Evolutionary conservation across 30 jellyfish, hydroid and myxozoan species (phyloP).

Genomic region (Turritopsis rubra): DNA sequence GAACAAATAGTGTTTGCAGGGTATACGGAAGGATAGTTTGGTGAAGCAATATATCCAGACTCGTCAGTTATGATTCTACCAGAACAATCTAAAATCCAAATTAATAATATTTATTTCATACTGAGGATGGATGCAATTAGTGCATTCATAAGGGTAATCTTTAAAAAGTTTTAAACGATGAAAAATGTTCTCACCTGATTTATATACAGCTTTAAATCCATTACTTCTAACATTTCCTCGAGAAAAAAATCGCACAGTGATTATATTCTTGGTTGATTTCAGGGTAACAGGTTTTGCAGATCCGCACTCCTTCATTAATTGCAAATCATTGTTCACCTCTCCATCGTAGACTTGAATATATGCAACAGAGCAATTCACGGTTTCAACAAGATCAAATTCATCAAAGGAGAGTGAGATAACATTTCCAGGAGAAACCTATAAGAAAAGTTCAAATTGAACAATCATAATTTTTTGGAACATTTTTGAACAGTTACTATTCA

Average conservation of each 20-base stretch:
- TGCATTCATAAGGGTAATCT: no score
- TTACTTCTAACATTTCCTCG: conserved; percentile 26
- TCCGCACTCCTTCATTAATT: conserved; percentile 39
- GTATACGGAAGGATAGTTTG: conserved; percentile 67
- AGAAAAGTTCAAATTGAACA: neutral
- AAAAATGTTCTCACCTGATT: conserved; percentile 28
- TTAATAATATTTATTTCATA: neutral
- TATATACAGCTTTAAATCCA: conserved; percentile 52
- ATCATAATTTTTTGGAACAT: no score
- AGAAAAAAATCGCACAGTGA: conserved; percentile 50
- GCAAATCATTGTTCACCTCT: neutral
- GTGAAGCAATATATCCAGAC: conserved; percentile 56
- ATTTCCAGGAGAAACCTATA: conserved; percentile 13
- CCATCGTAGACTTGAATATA: conserved; percentile 64
- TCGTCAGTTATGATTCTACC: neutral
- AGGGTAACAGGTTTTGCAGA: conserved; percentile 32
- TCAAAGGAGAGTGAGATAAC: conserved; percentile 44
- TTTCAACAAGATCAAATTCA: conserved; percentile 41
- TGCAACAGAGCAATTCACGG: conserved; percentile 39
- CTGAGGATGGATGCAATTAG: neutral
- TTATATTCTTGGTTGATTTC: conserved; percentile 46
- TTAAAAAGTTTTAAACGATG: no score
- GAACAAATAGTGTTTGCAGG: conserved; percentile 51
- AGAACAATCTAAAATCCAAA: conserved; percentile 49
- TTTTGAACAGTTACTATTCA: no score